Evolutionary conservation across 2,797 vertebrate species (phyloP), one percentile per base, ranked within the genome.

Genomic region (Heterohyrax brucei): DNA sequence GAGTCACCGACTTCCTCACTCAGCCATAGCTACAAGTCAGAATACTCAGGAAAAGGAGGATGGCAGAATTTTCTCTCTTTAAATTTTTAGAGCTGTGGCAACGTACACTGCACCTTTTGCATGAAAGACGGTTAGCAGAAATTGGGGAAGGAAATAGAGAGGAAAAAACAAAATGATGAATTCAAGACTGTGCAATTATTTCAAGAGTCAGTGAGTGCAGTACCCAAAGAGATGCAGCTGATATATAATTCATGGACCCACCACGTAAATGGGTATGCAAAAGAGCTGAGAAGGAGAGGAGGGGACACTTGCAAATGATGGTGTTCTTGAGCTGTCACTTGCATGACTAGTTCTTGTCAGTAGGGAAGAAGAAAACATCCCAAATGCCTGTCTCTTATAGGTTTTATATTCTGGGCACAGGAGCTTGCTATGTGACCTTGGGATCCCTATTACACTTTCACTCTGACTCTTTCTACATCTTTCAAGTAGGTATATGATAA

Each of bases 321-420:
- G 87, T 72, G 50, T 80, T 94, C 81, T 95, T 84, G 28, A 87
- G 77, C 94, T 96, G 94, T 97, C 87, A 81, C 94, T 92, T 92
- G 78, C 85, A 82, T 95, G 95, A 95, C 87, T 96, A 82, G 90
- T 85, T 93, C 88, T 87, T 88, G 89, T 95, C 96, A 87, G 28
- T 0, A 81, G 77, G 87, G 84, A 89, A 72, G 96, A 93, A 86
- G 72, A 91, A 95, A 93, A 88, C 28, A 76, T 16, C 87, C 66
- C 72, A 73, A 85, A 84, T 22, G 53, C 53, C 62, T 93, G 80
- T 56, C 84, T 87, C 50, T 80, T 50, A 61, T 19, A 85, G 90
- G 66, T 46, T 96, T 96, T 87, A 26, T 66, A 90, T 96, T 95
- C 61, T 50, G 73, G n/a, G 7, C 77, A 79, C 53, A 87, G 26